Percentiles rank a stretch among this genome's conserved stretches.
Conservation (phyloP, 2,113 vertebrate species). For the Gallinago media region DNA sequence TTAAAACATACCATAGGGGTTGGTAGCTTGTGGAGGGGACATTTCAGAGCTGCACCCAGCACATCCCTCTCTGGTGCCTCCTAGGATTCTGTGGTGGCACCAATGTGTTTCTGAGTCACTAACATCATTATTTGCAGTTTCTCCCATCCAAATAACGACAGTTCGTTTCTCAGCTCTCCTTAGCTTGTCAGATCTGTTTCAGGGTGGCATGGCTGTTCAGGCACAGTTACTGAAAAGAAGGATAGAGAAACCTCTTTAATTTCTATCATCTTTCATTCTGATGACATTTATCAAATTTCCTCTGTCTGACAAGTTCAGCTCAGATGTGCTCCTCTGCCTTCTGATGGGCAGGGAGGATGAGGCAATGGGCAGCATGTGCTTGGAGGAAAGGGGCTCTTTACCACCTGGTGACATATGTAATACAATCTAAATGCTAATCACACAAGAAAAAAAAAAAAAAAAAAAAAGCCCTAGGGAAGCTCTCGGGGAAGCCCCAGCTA, state of each 20-base stretch:
- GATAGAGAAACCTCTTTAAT: conserved; percentile 47
- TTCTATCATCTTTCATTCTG: conserved; percentile 52
- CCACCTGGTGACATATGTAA: neutral
- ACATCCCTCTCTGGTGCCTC: neutral
- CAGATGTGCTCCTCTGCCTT: neutral
- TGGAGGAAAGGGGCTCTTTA: neutral
- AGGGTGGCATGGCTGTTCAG: conserved; percentile 5
- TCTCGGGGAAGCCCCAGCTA: neutral
- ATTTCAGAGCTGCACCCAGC: neutral
- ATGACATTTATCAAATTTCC: conserved; percentile 63
- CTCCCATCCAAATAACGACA: conserved; percentile 16
- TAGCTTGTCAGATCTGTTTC: conserved; percentile 46
- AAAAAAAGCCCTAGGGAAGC: neutral
- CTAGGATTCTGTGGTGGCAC: neutral
- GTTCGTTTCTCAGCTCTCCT: conserved; percentile 27
- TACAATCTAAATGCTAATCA: neutral
- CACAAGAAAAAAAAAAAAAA: neutral
- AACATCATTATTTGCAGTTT: neutral
- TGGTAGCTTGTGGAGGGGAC: neutral
- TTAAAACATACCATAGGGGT: neutral
- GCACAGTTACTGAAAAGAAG: conserved; percentile 26
- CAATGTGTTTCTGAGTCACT: neutral
- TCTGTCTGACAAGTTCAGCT: conserved; percentile 56
- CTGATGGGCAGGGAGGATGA: conserved; percentile 28
- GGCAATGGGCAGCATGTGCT: neutral